Conservation (phyloP, 2,888 invertebrate genomes). For the Idaea biselata region DNA sequence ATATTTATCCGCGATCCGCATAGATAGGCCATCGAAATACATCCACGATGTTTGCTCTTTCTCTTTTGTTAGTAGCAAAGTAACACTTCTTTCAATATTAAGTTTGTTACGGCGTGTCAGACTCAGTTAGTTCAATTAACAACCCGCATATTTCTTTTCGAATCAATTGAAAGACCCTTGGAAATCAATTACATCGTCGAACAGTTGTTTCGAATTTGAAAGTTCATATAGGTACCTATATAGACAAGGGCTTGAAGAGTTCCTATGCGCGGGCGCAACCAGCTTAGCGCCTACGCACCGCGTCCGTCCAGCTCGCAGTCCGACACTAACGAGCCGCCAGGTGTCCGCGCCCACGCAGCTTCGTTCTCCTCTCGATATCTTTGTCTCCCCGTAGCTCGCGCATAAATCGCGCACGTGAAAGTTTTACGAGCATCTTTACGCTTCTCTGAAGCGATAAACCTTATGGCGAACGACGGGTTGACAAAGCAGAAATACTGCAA, state of each 20-base stretch:
- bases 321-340: constrained; percentile 76
- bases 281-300: constrained; percentile 42
- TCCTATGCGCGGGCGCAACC: constrained; percentile 16
- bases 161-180: constrained; percentile 57
- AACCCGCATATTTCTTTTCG: constrained; percentile 63
- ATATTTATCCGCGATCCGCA: constrained; percentile 35
- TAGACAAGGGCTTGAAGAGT: not conserved
- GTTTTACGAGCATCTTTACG: constrained; percentile 77
- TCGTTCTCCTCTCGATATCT: constrained; percentile 69
- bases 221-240: no score
- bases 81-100: constrained; percentile 37
- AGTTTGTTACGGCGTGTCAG: constrained; percentile 46
- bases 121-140: constrained; percentile 65
- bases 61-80: constrained; percentile 39
- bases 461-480: constrained; percentile 48
- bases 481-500: constrained; percentile 69
- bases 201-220: constrained; percentile 8
- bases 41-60: constrained; percentile 31
- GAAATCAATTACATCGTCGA: constrained; percentile 25
- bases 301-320: constrained; percentile 49
- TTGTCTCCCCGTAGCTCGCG: constrained; percentile 67
- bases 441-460: constrained; percentile 73
- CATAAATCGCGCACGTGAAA: constrained; percentile 78
- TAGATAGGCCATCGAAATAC: constrained; percentile 33
- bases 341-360: constrained; percentile 73